phyloP scores from a whole-genome alignment of 2,888 invertebrate genomes.

The Brenthis hecate region DNA sequence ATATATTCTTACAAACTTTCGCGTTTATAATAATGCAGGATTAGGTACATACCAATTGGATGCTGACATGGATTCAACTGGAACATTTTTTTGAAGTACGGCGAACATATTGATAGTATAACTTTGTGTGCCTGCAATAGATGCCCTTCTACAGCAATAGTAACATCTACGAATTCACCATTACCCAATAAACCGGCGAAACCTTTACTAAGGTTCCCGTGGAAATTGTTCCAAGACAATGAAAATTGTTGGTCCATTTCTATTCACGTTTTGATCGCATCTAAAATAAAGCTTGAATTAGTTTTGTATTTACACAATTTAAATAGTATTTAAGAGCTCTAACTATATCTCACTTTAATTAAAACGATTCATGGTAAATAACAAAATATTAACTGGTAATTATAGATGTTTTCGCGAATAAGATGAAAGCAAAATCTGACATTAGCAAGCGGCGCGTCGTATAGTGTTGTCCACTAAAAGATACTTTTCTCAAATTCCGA shows the following conservation, averaged over 20 bases:
- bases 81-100: conserved; percentile 87
- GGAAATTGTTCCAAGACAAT: conserved; percentile 88
- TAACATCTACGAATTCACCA: conserved; percentile 84
- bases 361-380: conserved; percentile 10
- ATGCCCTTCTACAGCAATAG: conserved; percentile 84
- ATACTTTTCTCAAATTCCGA: neutral
- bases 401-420: conserved; percentile 39
- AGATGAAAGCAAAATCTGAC: conserved; percentile 43
- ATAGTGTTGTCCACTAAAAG: conserved; percentile 37
- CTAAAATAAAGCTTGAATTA: conserved; percentile 43
- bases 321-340: neutral
- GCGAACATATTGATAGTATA: conserved; percentile 87
- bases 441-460: conserved; percentile 47
- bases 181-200: conserved; percentile 83
- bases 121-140: conserved; percentile 87
- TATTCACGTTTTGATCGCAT: conserved; percentile 56
- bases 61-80: conserved; percentile 85
- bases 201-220: conserved; percentile 85
- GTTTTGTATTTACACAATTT: neutral
- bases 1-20: too few relatives aligned
- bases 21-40: too few relatives aligned
- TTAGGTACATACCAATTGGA: conserved; percentile 77
- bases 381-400: conserved; percentile 38
- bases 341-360: conserved; percentile 36
- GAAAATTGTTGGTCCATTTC: conserved; percentile 86